phyloP scores from a whole-genome alignment of 2,113 vertebrate genomes.

The Trogon surrucura region DNA sequence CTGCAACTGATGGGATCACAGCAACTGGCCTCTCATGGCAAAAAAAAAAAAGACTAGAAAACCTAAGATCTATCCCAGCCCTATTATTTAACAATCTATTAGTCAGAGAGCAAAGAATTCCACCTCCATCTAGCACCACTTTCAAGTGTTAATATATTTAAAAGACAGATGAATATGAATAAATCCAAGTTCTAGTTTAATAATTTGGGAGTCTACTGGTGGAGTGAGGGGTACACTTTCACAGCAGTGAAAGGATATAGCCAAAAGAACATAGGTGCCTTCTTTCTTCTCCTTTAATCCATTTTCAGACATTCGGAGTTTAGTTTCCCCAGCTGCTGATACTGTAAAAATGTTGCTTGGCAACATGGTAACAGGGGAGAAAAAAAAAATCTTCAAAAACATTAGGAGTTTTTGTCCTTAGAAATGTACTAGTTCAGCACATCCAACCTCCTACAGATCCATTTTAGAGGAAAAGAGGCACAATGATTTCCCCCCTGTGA shows the following conservation, averaged over 20 bases:
- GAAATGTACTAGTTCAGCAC: slow-evolving; percentile 79
- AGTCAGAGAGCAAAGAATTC: not conserved
- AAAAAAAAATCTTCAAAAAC: slow-evolving; percentile 71
- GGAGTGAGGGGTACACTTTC: not conserved
- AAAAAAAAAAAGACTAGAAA: not conserved
- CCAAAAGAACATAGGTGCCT: not conserved
- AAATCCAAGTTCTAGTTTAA: not conserved
- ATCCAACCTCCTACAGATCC: slow-evolving; percentile 75
- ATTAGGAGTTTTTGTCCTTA: slow-evolving; percentile 78
- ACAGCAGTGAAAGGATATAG: not conserved
- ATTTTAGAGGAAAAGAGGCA: slow-evolving; percentile 68
- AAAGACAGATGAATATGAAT: not conserved
- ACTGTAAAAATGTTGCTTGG: slow-evolving; percentile 83
- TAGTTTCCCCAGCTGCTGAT: slow-evolving; percentile 76
- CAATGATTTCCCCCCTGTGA: slow-evolving; percentile 14
- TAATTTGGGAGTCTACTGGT: not conserved
- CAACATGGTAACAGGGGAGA: slow-evolving; percentile 76
- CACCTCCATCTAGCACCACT: not conserved
- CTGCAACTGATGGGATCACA: not conserved
- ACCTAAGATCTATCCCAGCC: not conserved
- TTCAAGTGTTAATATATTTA: not conserved
- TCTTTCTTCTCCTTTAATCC: slow-evolving; percentile 54
- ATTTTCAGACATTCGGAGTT: slow-evolving; percentile 62
- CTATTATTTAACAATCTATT: not conserved
- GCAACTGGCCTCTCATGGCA: not conserved